Evolutionary conservation across 2,797 vertebrate species (phyloP).

Genomic region (Acrossocheilus fasciatus): DNA sequence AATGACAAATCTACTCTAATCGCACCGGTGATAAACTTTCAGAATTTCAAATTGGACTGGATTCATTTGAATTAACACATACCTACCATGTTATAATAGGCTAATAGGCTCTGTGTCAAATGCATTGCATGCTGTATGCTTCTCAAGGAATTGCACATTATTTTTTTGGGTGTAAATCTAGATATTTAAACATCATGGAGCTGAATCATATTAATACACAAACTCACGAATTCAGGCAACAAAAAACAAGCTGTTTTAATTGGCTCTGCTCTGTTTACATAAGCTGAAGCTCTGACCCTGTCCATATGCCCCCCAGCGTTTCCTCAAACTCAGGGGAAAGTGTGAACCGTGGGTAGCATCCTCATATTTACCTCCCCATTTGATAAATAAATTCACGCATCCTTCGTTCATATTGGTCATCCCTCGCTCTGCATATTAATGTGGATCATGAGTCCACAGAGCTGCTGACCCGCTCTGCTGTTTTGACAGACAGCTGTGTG

Average conservation of each 20-base stretch:
- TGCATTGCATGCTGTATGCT: neutral
- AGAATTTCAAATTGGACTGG: neutral
- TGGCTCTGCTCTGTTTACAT: conserved; percentile 2
- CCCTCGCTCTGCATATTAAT: conserved; percentile 50
- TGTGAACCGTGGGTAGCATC: neutral
- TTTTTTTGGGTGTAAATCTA: neutral
- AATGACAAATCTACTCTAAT: neutral
- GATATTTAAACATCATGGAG: neutral
- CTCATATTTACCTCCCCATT: conserved; percentile 15
- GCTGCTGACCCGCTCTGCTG: conserved; percentile 38
- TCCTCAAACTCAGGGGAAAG: neutral
- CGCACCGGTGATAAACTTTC: neutral
- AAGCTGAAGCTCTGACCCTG: conserved; percentile 16
- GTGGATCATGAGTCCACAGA: conserved; percentile 19
- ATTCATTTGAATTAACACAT: neutral
- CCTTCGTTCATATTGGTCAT: conserved; percentile 12
- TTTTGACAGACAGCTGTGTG: conserved; percentile 56
- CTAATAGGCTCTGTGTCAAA: neutral
- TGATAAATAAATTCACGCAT: conserved; percentile 13
- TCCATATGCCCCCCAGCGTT: conserved; percentile 19
- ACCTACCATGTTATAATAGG: neutral
- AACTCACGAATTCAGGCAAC: neutral
- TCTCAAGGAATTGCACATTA: neutral
- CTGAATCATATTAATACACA: neutral
- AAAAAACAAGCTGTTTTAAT: conserved; percentile 35